These are phyloP conservation scores for Beris chalybata DNA, from an alignment of 2,888 invertebrate species.

Conservation along the genomic window DNA sequence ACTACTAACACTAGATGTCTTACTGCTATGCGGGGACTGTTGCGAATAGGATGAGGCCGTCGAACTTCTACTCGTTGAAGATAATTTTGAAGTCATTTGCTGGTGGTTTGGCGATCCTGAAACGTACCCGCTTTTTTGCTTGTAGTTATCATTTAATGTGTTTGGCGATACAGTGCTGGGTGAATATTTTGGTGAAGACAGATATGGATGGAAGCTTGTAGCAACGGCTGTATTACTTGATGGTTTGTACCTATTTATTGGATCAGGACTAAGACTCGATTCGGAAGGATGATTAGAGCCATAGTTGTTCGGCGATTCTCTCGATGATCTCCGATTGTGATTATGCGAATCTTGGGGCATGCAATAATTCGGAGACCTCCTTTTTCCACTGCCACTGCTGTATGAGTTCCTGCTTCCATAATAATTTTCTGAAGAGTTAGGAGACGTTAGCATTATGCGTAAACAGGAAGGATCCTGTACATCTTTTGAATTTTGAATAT, in stretches of 20 bases:
- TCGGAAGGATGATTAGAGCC: slow-evolving; percentile 37
- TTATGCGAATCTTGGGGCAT: slow-evolving; percentile 29
- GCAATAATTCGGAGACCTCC: slow-evolving; percentile 36
- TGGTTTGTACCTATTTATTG: slow-evolving; percentile 35
- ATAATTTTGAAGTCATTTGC: slow-evolving; percentile 12
- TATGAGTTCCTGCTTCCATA: slow-evolving; percentile 40
- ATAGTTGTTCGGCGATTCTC: slow-evolving; percentile 34
- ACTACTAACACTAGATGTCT: slow-evolving; percentile 12
- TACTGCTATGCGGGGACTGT: slow-evolving; percentile 28
- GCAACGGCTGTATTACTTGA: slow-evolving; percentile 34
- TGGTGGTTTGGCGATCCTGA: slow-evolving; percentile 43
- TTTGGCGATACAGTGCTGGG: slow-evolving; percentile 43
- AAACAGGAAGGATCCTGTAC: slow-evolving; percentile 48
- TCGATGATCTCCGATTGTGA: slow-evolving; percentile 33
- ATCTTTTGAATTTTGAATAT: slow-evolving; percentile 51
- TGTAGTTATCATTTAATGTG: slow-evolving; percentile 37
- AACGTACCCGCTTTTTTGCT: slow-evolving; percentile 40
- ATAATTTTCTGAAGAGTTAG: slow-evolving; percentile 54
- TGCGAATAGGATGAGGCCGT: slow-evolving; percentile 23
- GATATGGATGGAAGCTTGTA: slow-evolving; percentile 40
- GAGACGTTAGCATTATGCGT: slow-evolving; percentile 53
- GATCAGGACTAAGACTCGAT: slow-evolving; percentile 40
- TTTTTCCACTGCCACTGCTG: slow-evolving; percentile 22
- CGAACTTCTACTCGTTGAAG: slow-evolving; percentile 26
- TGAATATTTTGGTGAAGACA: slow-evolving; percentile 43